Evolutionary conservation across 2,888 invertebrate genomes (phyloP), one percentile per base, ranked within the genome.

Genomic region (Tiliacea aurago): DNA sequence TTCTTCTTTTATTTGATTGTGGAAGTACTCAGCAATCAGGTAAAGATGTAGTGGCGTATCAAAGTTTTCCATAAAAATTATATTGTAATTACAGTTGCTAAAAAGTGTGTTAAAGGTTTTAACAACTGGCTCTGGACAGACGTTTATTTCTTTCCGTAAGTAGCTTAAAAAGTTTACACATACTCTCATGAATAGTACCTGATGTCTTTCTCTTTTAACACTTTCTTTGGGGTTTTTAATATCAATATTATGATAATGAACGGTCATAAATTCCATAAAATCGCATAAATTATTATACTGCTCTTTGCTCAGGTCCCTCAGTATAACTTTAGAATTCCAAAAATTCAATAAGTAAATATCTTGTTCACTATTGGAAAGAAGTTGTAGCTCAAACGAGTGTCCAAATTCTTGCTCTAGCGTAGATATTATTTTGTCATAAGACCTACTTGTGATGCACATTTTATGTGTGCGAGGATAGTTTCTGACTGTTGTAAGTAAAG

Each of bases 361-460:
- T 59, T 76, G 70, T 56, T 84, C 75, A 11, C 1, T 0, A 0
- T 55, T 37, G 37, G 47, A 61, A 10, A 84, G 71, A n/a, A 66
- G 13, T 61, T 70, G 64, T 11, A 84, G n/a, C 33, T 65, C 65
- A 43, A 73, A 72, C 0, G 49, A 55, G 0, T 45, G 58, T 4
- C 70, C 78, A 23, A 80, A 74, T n/a, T 73, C 56, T 43, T 10
- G 6, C 56, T 76, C 37, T 28, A 80, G 55, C 2, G 51, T 64
- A 4, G 66, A 63, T 45, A 65, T 20, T 13, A 83, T 73, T 18
- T 73, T 67, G 45, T 84, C 83, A 58, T 86, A 82, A 0, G 84
- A 70, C n/a, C 86, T 72, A 15, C 82, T 82, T 1, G 87, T 84
- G 9, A 87, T 78, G 78, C 83, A 80, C 63, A 79, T 77, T 65